Base-by-base conservation (phyloP, 92 coral and sea anemone species). In the Umimayanthus kanabou region DNA sequence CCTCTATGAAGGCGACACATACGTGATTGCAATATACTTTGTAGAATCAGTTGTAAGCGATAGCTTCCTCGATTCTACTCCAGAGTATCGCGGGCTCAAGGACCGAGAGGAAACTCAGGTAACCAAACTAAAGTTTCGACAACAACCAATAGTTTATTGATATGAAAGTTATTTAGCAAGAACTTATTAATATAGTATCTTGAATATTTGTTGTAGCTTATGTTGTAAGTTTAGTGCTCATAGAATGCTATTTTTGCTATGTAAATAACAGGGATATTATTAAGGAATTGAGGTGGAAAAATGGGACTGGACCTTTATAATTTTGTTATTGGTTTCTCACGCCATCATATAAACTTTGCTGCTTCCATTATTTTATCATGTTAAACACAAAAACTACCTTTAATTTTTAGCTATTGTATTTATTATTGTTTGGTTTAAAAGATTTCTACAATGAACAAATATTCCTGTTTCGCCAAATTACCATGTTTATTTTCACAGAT, bases 1-100 rank as follows among this genome's bases (percentile, higher is more conserved):
- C 25, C 22, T 77, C 81, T 77, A 20, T 42, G 4, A 6, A 82
- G 86, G 86, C 64, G 76, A 67, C 76, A 67, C 64, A 16, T 82
- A 82, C 39, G 55, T 82, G 76, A 66, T 82, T 42, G 86, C 77
- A 11, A 69, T 82, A 18, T 82, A 82, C 39, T 82, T 82, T 45
- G 86, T 82, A 22, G 86, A 82, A 18, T 39, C 86, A 25, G 77
- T 82, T 67, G 86, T 82, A 65, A 82, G 86, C 33, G 86, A 82
- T 49, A 82, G 76, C 86, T 82, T 82, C 43, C 76, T 82, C 4
- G 58, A 82, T 29, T 82, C 86, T 45, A 82, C 58, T 40, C 86
- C 77, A 23, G 86, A 82, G 76, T 82, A 82, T 45, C 75, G 76
- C n/a, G 20, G 58, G 77, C 86, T 82, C 77, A 82, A 82, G 57